Evolutionary conservation across 30 jellyfish, hydroid and myxozoan genomes (phyloP).

Genomic region (Phacellophora camtschatica): DNA sequence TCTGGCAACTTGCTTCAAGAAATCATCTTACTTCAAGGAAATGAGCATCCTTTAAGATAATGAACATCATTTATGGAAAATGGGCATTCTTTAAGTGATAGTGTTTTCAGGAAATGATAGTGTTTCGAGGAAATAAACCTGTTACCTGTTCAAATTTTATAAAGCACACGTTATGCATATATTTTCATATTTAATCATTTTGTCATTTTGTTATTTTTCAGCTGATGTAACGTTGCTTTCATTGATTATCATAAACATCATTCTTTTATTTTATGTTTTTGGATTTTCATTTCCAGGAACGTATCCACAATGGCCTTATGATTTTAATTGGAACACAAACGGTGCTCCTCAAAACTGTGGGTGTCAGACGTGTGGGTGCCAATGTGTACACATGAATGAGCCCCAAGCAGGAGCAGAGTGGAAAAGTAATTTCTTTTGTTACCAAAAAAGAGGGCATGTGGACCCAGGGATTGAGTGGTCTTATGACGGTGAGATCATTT

Average conservation of each 20-base stretch:
- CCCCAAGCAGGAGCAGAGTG: constrained; percentile 69
- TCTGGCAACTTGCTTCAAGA: too few relatives aligned
- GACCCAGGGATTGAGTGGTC: constrained; percentile 66
- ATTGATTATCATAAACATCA: too few relatives aligned
- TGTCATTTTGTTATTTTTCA: too few relatives aligned
- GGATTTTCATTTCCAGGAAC: neutral
- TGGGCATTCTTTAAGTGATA: too few relatives aligned
- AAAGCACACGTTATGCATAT: too few relatives aligned
- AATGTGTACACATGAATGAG: constrained; percentile 60
- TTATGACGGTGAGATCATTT: constrained; percentile 21
- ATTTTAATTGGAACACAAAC: constrained; percentile 56
- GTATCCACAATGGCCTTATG: constrained; percentile 63
- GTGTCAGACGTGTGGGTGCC: constrained; percentile 50
- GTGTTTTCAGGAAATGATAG: too few relatives aligned
- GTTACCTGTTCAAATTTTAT: too few relatives aligned
- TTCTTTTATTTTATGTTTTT: neutral
- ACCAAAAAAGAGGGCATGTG: constrained; percentile 22
- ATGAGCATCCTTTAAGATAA: too few relatives aligned
- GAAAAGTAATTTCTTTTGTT: constrained; percentile 58
- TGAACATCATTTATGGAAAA: too few relatives aligned
- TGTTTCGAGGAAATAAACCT: too few relatives aligned
- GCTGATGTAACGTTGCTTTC: neutral
- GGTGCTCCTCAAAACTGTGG: constrained; percentile 50
- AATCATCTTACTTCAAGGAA: too few relatives aligned
- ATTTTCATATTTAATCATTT: too few relatives aligned